These are phyloP conservation scores for Oceanodroma leucorhoa DNA, from an alignment of 2,797 vertebrate species.

Conservation along the genomic window DNA sequence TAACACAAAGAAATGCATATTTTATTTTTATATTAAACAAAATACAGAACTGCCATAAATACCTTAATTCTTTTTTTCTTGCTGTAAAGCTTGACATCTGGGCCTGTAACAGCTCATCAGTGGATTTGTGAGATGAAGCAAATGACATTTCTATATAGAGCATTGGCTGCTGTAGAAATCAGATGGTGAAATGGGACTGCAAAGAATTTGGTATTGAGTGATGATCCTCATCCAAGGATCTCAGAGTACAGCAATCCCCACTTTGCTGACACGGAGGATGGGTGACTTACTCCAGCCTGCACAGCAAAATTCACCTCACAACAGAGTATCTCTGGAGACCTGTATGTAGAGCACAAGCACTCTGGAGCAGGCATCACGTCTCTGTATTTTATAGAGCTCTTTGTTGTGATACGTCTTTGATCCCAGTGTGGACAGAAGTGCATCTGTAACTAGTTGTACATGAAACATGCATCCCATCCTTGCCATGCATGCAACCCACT, in stretches of 20 bases:
- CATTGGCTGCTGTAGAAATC: conserved; percentile 39
- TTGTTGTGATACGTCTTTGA: background rate
- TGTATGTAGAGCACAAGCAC: background rate
- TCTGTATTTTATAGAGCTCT: background rate
- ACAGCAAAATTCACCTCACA: background rate
- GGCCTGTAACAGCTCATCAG: conserved; percentile 58
- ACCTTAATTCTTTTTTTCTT: background rate
- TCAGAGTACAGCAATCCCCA: background rate
- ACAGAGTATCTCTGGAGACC: background rate
- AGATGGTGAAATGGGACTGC: conserved; percentile 42
- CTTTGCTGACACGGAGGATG: conserved; percentile 17
- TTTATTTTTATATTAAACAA: conserved; percentile 8
- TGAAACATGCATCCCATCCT: background rate
- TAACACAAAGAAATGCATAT: background rate
- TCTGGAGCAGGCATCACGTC: background rate
- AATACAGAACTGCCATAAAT: background rate
- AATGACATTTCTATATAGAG: conserved; percentile 56
- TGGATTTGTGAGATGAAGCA: conserved; percentile 50
- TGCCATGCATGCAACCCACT: background rate
- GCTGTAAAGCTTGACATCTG: conserved; percentile 51
- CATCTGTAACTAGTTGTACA: background rate
- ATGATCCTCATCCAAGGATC: conserved; percentile 39
- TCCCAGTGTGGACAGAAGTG: background rate
- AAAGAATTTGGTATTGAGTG: conserved; percentile 42
- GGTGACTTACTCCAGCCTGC: background rate